Percentiles rank a stretch among this genome's conserved stretches.
These are phyloP conservation scores for Chaetodon trifascialis DNA, from an alignment of 2,113 vertebrate genomes.

Conservation along the genomic window DNA sequence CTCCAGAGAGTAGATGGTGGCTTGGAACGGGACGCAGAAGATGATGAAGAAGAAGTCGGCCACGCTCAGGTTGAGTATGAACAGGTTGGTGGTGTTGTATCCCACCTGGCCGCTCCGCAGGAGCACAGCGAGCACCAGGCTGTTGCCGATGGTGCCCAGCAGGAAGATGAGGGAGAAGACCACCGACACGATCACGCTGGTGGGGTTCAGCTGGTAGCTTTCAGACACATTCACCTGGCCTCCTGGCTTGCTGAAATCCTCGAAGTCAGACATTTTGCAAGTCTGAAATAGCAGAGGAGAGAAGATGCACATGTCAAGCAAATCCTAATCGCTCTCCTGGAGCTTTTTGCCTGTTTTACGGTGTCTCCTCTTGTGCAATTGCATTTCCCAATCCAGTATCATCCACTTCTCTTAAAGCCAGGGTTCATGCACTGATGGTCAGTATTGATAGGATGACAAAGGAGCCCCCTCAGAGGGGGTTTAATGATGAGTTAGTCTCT, in stretches of 20 bases:
- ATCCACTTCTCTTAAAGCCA: neutral
- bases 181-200: slow-evolving; percentile 89
- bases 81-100: slow-evolving; percentile 91
- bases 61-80: slow-evolving; percentile 92
- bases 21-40: slow-evolving; percentile 93
- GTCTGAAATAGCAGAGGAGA: slow-evolving; percentile 46
- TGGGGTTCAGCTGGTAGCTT: slow-evolving; percentile 86
- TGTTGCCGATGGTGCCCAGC: slow-evolving; percentile 90
- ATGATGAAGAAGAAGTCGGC: slow-evolving; percentile 94
- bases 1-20: slow-evolving; percentile 91
- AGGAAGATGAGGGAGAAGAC: slow-evolving; percentile 92
- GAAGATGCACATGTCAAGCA: neutral
- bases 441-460: slow-evolving; percentile 9
- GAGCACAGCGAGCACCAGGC: slow-evolving; percentile 89
- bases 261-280: slow-evolving; percentile 84
- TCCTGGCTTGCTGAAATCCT: slow-evolving; percentile 83
- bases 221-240: slow-evolving; percentile 84
- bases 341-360: neutral
- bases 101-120: slow-evolving; percentile 87
- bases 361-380: no score
- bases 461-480: neutral
- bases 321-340: neutral
- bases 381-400: neutral
- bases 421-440: neutral
- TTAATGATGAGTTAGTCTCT: neutral